Conservation (phyloP, 2,113 vertebrate genomes). For the Diadophis punctatus region DNA sequence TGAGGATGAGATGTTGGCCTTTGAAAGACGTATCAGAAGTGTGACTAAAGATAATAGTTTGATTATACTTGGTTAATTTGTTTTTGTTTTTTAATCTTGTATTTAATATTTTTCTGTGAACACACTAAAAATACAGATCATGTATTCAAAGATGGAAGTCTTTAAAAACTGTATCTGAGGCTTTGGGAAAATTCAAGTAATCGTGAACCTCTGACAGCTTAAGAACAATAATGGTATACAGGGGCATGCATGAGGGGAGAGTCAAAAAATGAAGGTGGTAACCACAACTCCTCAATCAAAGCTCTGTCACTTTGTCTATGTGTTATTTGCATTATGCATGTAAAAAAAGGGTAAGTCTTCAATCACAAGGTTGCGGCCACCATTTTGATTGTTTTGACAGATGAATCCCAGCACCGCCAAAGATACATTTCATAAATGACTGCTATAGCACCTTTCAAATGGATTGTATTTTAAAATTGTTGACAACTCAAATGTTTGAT, state of each 20-base stretch:
- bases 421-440: neutral
- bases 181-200: neutral
- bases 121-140: neutral
- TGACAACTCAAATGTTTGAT: neutral
- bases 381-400: neutral
- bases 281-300: neutral
- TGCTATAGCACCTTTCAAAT: neutral
- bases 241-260: neutral
- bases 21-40: neutral
- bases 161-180: neutral
- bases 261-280: neutral
- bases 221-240: neutral
- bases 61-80: neutral
- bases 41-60: neutral
- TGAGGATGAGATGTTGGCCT: neutral
- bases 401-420: neutral
- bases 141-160: neutral
- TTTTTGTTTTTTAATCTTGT: neutral
- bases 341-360: neutral
- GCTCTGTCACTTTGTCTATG: neutral
- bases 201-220: neutral
- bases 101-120: neutral
- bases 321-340: neutral
- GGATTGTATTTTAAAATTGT: neutral
- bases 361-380: neutral